phyloP scores from a whole-genome alignment of 2,113 vertebrate species.

The Cebus imitator region DNA sequence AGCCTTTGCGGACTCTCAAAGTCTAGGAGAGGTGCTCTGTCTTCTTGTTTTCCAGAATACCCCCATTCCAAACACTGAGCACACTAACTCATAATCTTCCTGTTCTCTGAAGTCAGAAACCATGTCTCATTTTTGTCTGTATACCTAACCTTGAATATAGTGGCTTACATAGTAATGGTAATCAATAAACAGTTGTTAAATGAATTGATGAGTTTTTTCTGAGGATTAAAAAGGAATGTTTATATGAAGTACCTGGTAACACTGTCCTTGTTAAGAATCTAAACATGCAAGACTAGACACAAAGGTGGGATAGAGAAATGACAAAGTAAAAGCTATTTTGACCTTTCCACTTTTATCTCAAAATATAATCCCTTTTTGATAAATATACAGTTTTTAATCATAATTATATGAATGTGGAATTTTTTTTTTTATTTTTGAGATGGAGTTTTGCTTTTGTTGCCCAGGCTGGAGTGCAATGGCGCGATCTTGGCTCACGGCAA shows the following conservation, averaged over 20 bases:
- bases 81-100: not conserved
- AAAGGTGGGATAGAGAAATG: not conserved
- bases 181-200: slow-evolving; percentile 31
- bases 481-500: too few species aligned
- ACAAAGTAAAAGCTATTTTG: not conserved
- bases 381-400: not conserved
- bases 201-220: slow-evolving; percentile 21
- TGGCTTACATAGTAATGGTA: not conserved
- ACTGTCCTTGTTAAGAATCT: not conserved
- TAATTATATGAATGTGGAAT: not conserved
- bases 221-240: not conserved
- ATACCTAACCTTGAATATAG: not conserved
- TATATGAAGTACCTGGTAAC: not conserved
- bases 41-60: not conserved
- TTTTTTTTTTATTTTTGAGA: not conserved
- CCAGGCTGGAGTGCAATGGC: too few species aligned
- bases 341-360: not conserved
- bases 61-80: not conserved
- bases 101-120: not conserved
- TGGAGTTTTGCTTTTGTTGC: too few species aligned
- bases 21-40: not conserved
- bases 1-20: not conserved
- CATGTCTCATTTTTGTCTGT: not conserved
- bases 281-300: not conserved
- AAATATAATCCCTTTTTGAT: not conserved